Percentiles rank a stretch among this genome's conserved stretches.
Conservation (phyloP, 2,888 invertebrate genomes). For the Lycia hirtaria region DNA sequence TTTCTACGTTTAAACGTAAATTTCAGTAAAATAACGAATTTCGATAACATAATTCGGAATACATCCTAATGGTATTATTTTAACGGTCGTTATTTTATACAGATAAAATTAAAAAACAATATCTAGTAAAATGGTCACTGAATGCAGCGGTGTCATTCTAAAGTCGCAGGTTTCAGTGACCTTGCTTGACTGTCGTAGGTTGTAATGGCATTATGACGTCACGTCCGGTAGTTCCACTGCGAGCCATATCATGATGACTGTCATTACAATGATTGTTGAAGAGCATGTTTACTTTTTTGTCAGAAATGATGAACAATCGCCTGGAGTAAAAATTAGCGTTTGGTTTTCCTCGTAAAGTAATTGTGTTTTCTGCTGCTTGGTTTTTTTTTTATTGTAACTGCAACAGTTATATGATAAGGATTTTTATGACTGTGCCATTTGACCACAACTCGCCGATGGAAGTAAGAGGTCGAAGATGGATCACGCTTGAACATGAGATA, state of each 20-base stretch:
- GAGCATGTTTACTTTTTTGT: slow-evolving; percentile 42
- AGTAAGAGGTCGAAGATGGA: no score
- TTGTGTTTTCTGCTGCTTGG: no score
- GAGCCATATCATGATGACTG: slow-evolving; percentile 47
- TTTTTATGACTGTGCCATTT: no score
- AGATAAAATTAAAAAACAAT: neutral
- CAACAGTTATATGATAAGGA: no score
- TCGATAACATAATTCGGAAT: no score
- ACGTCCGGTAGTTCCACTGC: slow-evolving; percentile 50
- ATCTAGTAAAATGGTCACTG: neutral
- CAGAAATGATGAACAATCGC: slow-evolving; percentile 16
- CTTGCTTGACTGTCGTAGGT: slow-evolving; percentile 1
- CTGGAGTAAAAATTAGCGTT: slow-evolving; percentile 2
- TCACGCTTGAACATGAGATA: no score
- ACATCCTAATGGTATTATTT: no score
- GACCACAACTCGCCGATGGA: no score
- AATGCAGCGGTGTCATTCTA: neutral
- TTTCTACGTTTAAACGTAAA: no score
- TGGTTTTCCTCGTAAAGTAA: slow-evolving; percentile 5
- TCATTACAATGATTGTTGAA: slow-evolving; percentile 52
- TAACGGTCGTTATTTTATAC: no score
- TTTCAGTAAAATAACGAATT: no score
- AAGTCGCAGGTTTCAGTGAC: slow-evolving; percentile 9
- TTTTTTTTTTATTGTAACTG: no score
- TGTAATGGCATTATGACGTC: slow-evolving; percentile 17